These are phyloP conservation scores for Pipistrellus kuhlii DNA, from an alignment of 2,797 vertebrate species.

Conservation along the genomic window DNA sequence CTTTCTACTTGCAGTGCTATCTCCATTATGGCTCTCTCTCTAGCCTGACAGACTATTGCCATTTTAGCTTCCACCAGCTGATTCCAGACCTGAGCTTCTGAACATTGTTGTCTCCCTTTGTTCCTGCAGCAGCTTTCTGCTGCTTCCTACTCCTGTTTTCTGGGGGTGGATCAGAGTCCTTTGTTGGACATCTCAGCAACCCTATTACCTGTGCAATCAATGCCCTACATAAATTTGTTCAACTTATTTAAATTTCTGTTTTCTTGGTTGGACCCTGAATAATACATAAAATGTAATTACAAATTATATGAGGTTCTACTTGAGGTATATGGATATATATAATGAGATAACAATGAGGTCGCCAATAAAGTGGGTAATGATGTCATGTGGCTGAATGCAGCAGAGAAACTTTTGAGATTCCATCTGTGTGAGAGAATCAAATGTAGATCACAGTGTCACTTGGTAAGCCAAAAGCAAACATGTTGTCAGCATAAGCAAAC, in stretches of 20 bases:
- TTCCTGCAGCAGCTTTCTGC: not conserved
- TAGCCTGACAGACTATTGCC: not conserved
- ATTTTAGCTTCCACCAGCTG: not conserved
- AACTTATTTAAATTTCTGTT: not conserved
- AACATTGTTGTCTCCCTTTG: not conserved
- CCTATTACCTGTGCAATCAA: not conserved
- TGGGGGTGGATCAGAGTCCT: not conserved
- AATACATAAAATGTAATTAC: not conserved
- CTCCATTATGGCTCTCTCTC: not conserved
- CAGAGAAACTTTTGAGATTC: not conserved
- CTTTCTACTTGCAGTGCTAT: not conserved
- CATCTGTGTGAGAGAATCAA: not conserved
- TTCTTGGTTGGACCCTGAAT: not conserved
- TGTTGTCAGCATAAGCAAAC: not conserved
- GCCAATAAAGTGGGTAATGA: not conserved
- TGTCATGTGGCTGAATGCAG: not conserved
- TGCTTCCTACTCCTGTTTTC: not conserved
- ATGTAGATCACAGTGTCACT: not conserved
- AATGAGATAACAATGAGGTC: not conserved
- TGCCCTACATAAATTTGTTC: not conserved
- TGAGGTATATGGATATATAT: not conserved
- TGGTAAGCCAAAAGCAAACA: not conserved
- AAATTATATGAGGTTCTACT: not conserved
- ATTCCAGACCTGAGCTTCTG: not conserved
- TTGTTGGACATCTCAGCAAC: not conserved